Conservation (phyloP, 2,797 vertebrate species). For the Phoebastria nigripes region DNA sequence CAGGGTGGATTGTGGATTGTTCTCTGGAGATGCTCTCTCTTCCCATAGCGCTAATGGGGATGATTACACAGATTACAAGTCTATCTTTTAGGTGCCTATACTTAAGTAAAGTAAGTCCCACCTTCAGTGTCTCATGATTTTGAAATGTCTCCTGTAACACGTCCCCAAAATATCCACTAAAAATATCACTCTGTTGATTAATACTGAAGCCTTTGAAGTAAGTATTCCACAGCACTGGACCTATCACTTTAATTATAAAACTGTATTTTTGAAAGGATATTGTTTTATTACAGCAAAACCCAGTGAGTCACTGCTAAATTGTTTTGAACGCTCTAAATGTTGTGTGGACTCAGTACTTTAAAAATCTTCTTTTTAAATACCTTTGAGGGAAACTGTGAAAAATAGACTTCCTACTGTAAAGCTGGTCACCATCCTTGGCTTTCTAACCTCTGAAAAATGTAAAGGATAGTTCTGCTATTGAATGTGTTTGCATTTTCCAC, state of each 20-base stretch:
- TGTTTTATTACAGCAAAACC: neutral
- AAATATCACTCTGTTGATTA: neutral
- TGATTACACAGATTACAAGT: neutral
- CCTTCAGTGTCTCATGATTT: neutral
- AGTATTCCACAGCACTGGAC: neutral
- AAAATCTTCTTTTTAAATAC: slow-evolving; percentile 10
- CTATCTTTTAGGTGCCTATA: neutral
- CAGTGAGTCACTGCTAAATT: neutral
- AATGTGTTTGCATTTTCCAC: slow-evolving; percentile 58
- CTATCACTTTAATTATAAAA: neutral
- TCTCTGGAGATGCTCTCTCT: neutral
- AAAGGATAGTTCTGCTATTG: slow-evolving; percentile 26
- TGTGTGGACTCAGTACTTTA: neutral
- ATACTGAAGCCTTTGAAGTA: neutral
- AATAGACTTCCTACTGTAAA: slow-evolving; percentile 10
- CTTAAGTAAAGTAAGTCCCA: neutral
- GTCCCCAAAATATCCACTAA: neutral
- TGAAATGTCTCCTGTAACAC: neutral
- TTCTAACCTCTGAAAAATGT: slow-evolving; percentile 37
- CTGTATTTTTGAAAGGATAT: neutral
- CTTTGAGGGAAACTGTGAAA: slow-evolving; percentile 5
- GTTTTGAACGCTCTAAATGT: neutral
- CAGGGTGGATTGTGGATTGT: neutral
- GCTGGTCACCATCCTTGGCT: slow-evolving; percentile 23
- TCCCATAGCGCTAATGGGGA: neutral